Conservation (phyloP, 92 coral and sea anemone species). For the Palythoa grandis region DNA sequence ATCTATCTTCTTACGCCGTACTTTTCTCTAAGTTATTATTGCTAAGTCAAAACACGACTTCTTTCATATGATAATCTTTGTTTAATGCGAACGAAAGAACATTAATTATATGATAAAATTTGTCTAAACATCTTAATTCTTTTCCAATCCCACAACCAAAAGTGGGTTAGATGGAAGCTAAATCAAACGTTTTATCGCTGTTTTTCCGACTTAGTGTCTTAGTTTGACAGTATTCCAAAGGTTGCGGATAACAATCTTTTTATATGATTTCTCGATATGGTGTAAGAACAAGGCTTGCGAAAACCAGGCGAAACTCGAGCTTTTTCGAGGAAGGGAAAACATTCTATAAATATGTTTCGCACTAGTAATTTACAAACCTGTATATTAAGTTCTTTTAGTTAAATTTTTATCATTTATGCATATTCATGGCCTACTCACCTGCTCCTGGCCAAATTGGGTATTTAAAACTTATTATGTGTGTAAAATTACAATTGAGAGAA, state of each 20-base stretch:
- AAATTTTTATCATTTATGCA: conserved; percentile 64
- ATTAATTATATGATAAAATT: conserved; percentile 82
- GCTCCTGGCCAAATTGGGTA: conserved; percentile 83
- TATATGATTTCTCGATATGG: conserved; percentile 11
- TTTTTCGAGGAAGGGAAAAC: conserved; percentile 38
- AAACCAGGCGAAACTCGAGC: conserved; percentile 40
- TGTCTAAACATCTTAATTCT: conserved; percentile 71
- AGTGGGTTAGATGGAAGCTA: conserved; percentile 58
- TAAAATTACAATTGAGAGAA: conserved; percentile 87
- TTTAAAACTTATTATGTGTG: conserved; percentile 91
- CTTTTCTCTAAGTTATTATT: conserved; percentile 60
- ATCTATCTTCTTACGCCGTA: conserved; percentile 1
- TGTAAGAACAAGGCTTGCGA: not conserved
- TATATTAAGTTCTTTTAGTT: conserved; percentile 64
- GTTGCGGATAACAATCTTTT: conserved; percentile 17
- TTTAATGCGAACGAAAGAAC: conserved; percentile 72
- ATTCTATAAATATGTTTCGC: conserved; percentile 23
- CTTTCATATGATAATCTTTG: conserved; percentile 77
- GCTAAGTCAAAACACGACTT: conserved; percentile 48
- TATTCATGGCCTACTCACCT: conserved; percentile 84
- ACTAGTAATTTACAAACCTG: conserved; percentile 59
- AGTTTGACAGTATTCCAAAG: conserved; percentile 30
- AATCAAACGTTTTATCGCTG: conserved; percentile 23
- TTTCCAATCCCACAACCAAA: conserved; percentile 63
- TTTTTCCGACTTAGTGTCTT: conserved; percentile 18